Evolutionary conservation across 2,888 invertebrate genomes (phyloP).

Genomic region (Sisyra terminalis): DNA sequence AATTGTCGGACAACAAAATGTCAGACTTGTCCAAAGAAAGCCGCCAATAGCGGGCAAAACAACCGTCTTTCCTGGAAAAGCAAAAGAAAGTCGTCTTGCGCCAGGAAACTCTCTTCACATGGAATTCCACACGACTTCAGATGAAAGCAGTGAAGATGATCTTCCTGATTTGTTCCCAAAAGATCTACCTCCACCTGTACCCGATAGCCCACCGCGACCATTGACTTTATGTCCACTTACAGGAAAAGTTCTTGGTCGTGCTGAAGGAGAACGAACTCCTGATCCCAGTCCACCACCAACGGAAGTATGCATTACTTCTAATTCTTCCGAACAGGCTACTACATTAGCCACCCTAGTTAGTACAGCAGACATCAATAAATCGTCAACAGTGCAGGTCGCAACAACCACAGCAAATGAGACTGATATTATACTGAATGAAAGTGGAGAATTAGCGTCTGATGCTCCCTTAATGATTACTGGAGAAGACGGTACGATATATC

Average conservation of each 20-base stretch:
- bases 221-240: constrained; percentile 56
- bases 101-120: constrained; percentile 25
- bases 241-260: constrained; percentile 37
- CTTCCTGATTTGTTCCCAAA: constrained; percentile 43
- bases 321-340: constrained; percentile 16
- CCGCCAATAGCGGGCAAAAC: constrained; percentile 9
- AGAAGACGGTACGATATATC: constrained; percentile 68
- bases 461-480: constrained; percentile 64
- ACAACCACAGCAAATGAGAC: constrained; percentile 38
- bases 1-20: constrained; percentile 10
- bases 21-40: constrained; percentile 11
- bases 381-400: constrained; percentile 22
- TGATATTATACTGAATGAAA: constrained; percentile 33
- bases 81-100: constrained; percentile 12
- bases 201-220: constrained; percentile 47
- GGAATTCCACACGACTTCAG: constrained; percentile 28
- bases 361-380: constrained; percentile 7
- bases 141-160: constrained; percentile 43
- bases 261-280: constrained; percentile 43
- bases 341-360: constrained; percentile 13
- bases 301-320: constrained; percentile 11
- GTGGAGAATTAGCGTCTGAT: constrained; percentile 24
- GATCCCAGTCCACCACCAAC: constrained; percentile 30
- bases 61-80: constrained; percentile 15
- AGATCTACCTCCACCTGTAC: constrained; percentile 33